phyloP scores from a whole-genome alignment of 1,140 invertebrate species.

The Portunus trituberculatus region DNA sequence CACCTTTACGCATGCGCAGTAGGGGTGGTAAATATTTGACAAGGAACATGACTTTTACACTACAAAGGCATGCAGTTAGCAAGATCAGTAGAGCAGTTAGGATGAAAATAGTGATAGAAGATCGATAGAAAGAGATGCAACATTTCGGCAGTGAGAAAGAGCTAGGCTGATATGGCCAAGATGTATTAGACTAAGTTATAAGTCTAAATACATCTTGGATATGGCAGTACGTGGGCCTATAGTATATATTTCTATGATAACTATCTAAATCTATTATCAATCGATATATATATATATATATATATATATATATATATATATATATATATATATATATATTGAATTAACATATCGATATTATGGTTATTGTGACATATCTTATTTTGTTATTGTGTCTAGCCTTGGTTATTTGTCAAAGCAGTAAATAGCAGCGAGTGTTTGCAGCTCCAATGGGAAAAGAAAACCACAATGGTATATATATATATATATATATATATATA shows the following conservation, averaged over 20 bases:
- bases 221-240: neutral
- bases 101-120: too few relatives aligned
- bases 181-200: neutral
- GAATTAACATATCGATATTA: neutral
- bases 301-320: slow-evolving; percentile 13
- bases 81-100: too few relatives aligned
- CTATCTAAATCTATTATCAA: too few relatives aligned
- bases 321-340: slow-evolving; percentile 14
- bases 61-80: neutral
- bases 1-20: too few relatives aligned
- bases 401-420: neutral
- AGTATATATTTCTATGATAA: neutral
- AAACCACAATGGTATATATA: too few relatives aligned
- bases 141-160: too few relatives aligned
- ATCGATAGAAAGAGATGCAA: too few relatives aligned
- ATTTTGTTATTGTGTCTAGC: neutral
- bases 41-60: neutral
- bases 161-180: neutral
- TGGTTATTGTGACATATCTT: neutral
- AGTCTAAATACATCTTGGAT: neutral
- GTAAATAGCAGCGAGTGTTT: neutral
- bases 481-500: slow-evolving; percentile 42
- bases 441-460: neutral
- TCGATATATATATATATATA: neutral
- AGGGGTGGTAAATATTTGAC: too few relatives aligned